Conservation (phyloP, 2,888 invertebrate species). For the Latrodectus elegans region DNA sequence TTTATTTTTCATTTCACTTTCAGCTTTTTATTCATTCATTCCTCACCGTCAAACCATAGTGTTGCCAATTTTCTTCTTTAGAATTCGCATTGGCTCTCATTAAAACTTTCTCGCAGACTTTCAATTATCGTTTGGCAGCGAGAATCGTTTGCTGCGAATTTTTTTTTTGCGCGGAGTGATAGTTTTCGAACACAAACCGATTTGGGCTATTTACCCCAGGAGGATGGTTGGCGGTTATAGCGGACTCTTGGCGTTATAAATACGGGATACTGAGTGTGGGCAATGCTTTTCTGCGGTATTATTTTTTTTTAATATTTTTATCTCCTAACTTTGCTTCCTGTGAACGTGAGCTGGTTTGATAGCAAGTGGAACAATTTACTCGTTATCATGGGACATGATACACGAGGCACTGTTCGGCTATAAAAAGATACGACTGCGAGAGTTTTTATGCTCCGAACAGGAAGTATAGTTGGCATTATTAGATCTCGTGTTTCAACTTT, state of each 20-base stretch:
- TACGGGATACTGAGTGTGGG: not conserved
- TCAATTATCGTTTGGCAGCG: too few species aligned
- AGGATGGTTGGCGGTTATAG: not conserved
- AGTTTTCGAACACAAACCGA: too few species aligned
- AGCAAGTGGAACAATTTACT: conserved; percentile 11
- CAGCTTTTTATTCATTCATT: too few species aligned
- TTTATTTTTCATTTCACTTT: too few species aligned
- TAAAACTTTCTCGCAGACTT: too few species aligned
- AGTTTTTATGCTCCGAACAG: not conserved
- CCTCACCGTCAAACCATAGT: too few species aligned
- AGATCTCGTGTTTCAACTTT: conserved; percentile 3
- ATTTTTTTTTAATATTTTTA: conserved; percentile 3
- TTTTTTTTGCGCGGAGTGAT: too few species aligned
- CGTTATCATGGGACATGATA: conserved; percentile 23
- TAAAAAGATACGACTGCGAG: not conserved
- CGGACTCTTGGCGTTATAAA: not conserved
- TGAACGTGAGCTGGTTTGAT: conserved; percentile 37
- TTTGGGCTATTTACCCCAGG: too few species aligned
- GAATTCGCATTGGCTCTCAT: too few species aligned
- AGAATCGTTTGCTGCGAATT: too few species aligned
- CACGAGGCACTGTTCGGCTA: not conserved
- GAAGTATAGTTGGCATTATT: conserved; percentile 3
- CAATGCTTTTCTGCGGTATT: not conserved
- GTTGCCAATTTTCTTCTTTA: too few species aligned
- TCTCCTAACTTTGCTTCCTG: conserved; percentile 7